Base-by-base conservation (phyloP, 1,140 invertebrate genomes). In the Adoxophyes honmai region DNA sequence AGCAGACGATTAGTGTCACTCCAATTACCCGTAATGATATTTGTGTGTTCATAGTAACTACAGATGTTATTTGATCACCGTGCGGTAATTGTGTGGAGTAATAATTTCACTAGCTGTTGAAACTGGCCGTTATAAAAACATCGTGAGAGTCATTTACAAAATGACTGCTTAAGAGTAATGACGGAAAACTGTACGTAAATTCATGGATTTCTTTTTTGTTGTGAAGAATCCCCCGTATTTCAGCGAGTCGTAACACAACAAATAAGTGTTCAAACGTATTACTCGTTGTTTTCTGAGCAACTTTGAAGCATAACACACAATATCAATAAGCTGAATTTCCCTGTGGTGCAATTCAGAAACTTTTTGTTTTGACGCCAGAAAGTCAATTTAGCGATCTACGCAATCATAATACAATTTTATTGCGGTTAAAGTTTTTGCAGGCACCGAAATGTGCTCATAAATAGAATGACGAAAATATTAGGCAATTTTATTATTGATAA, bases 1-100 rank as follows among this genome's bases (percentile, higher is more conserved):
- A 68, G 59, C 59, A 53, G 55, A 51, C 64, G 65, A 81, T 78
- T 77, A 77, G 70, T 75, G 70, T 78, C 72, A 78, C 57, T 66
- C 57, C 56, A 60, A 75, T 78, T 81, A 70, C 66, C 48, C 34
- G 37, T 68, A 69, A 70, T 68, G 57, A 68, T 70, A 72, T 67
- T 67, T 79, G 64, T 70, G 69, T 57, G 67, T 39, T 63, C 63
- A 65, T 62, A 48, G 53, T 58, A 53, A 59, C 53, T 60, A 48
- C 4, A 48, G n/a, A 55, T 65, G 58, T 68, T 73, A 75, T 73
- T 73, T 71, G 64, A 70, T 52, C 52, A 34, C 28, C 39, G 39
- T 60, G 62, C 52, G 36, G 58, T 64, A 64, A 65, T 63, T 58
- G 38, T 39, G 13, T 13, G 1, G 52, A 37, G 44, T 53, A 44